Evolutionary conservation across 2,797 vertebrate genomes (phyloP), one percentile per base, ranked within the genome.

Genomic region (Xenopus petersii): DNA sequence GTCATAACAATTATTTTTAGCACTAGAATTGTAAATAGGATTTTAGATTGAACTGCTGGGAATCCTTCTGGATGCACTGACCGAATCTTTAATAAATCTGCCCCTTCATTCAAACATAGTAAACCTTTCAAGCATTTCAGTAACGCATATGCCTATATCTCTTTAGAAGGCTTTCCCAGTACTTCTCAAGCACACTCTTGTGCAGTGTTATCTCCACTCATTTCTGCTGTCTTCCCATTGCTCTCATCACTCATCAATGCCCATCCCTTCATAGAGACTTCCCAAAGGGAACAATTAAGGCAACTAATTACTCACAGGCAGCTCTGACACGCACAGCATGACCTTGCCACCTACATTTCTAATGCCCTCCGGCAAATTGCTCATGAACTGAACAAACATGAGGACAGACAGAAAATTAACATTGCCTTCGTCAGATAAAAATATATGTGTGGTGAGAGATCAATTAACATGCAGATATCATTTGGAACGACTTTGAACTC

Each of bases 281-380:
- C 75, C 65, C 75, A 68, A 78, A 78, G 70, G 70, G 65, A 73
- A 78, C 64, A 78, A 78, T 78, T 78, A 78, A 64, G 48, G 64
- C 49, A 60, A 51, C 69, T 78, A 78, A 78, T 78, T 78, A 78
- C 66, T 73, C 75, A 73, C 70, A 73, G 65, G 49, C 75, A 21
- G 60, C 61, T 78, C 59, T 73, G 71, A 64, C 65, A 78, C 51
- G 71, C 70, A 64, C 51, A 69, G 70, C 42, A 17, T 69, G 75
- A 78, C 75, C 75, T 78, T 78, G 71, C 65, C 75, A 73, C 75
- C 75, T 78, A 78, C 71, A 68, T 78, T 64, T 73, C 70, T 64
- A 33, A 73, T 59, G 55, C 64, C 75, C 75, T 78, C 58, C 48
- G 71, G 75, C 70, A 69, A 73, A 64, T 73, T 78, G 60, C 75